Evolutionary conservation across 2,888 invertebrate species (phyloP), one percentile per base, ranked within the genome.

Genomic region (Onthophagus sagittarius): DNA sequence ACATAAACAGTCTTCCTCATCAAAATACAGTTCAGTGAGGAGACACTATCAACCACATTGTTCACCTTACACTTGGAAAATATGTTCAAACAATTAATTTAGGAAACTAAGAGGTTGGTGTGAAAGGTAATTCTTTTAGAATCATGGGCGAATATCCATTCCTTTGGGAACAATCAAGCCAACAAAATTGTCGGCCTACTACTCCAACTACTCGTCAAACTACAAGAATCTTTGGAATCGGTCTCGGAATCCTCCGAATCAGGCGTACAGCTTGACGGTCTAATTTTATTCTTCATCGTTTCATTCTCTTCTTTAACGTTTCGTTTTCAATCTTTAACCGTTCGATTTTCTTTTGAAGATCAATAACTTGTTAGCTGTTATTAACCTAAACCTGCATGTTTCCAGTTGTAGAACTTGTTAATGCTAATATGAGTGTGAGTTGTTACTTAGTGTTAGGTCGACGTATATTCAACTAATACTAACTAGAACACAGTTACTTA

Each of bases 241-340:
- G 84, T 84, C 76, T 84, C 91, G 3, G 90, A 90, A 81, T 91
- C 91, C 76, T 84, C 85, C 7, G 84, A 84, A 76, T 84, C 83
- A 15, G 81, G 79, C 69, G 76, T 80, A 73, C 79, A 78, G 71
- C 77, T 77, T 13, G 62, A 71, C 9, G 79, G 79, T 11, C 79
- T 74, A n/a, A 79, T 73, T 78, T 85, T 86, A 73, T 85, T 84
- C 23, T 86, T 86, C 75, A 92, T 83, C 77, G 87, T 85, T 79
- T 90, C 90, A 84, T 90, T 91, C 82, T 93, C 92, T 62, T 88
- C 75, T 87, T 85, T 39, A 92, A 81, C 76, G 89, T 87, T 77
- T 92, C 91, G 83, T 91, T 92, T 73, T 90, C 88, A 71, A 88
- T 80, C 74, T 88, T 87, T 62, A 92, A 85, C 76, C 90, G 88